Evolutionary conservation across 2,113 vertebrate species (phyloP).

Genomic region (Dasyurus viverrinus): DNA sequence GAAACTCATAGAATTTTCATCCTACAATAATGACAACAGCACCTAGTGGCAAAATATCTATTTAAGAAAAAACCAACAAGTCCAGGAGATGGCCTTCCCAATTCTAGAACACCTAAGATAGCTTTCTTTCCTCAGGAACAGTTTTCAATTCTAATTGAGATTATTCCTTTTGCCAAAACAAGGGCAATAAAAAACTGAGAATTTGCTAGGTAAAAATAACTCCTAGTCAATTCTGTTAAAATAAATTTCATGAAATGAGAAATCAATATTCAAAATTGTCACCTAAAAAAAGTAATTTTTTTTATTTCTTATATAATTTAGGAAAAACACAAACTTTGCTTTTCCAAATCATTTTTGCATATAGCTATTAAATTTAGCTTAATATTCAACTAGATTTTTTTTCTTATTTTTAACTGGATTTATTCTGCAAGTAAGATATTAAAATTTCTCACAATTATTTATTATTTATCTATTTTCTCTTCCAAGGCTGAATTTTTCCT

Average conservation of each 20-base stretch:
- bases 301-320: too few relatives aligned
- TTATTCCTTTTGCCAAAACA: neutral
- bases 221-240: neutral
- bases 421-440: too few relatives aligned
- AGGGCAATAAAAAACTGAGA: neutral
- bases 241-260: neutral
- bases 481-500: too few relatives aligned
- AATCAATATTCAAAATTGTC: neutral
- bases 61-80: slow-evolving; percentile 15
- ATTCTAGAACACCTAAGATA: slow-evolving; percentile 6
- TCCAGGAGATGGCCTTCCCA: slow-evolving; percentile 1
- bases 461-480: too few relatives aligned
- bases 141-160: slow-evolving; percentile 11
- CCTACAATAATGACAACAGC: slow-evolving; percentile 9
- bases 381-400: too few relatives aligned
- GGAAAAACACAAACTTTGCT: too few relatives aligned
- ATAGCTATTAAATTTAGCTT: too few relatives aligned
- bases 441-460: too few relatives aligned
- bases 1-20: slow-evolving; percentile 20
- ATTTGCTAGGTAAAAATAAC: neutral
- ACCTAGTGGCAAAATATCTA: slow-evolving; percentile 43
- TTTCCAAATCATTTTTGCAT: too few relatives aligned
- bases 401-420: too few relatives aligned
- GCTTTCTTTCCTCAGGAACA: slow-evolving; percentile 21
- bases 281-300: neutral